Evolutionary conservation across 2,888 invertebrate species (phyloP).

Genomic region (Cephus sareptanus): DNA sequence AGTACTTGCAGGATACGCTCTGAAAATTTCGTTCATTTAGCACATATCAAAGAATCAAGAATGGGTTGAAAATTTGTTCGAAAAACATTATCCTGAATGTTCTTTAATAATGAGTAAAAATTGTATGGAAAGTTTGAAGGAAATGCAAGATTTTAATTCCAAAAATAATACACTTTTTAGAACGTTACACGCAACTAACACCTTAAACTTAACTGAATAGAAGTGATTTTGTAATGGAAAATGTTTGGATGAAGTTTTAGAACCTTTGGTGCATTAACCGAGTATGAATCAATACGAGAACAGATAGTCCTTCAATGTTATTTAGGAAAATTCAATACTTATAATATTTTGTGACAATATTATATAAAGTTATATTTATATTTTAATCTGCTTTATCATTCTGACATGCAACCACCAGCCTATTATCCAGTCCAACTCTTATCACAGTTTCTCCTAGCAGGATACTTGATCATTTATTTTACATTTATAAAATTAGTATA

Average conservation of each 20-base stretch:
- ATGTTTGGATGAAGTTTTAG: neutral
- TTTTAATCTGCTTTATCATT: slow-evolving; percentile 30
- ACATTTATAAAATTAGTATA: too few species aligned
- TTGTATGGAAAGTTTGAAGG: neutral
- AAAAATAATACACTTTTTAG: neutral
- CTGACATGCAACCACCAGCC: neutral
- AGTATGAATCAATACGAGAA: slow-evolving; percentile 5
- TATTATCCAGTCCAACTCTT: neutral
- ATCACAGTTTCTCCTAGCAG: neutral
- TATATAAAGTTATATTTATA: slow-evolving; percentile 58
- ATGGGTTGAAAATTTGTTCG: neutral
- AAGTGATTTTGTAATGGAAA: neutral
- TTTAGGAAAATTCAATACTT: slow-evolving; percentile 47
- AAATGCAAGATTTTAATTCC: neutral
- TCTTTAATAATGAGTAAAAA: neutral
- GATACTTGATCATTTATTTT: too few species aligned
- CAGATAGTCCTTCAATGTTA: slow-evolving; percentile 26
- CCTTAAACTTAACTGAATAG: neutral
- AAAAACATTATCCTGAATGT: neutral
- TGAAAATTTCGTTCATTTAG: neutral
- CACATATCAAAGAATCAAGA: too few species aligned
- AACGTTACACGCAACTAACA: neutral
- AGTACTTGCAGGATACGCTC: neutral
- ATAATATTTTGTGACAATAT: slow-evolving; percentile 55
- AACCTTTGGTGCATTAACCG: slow-evolving; percentile 2